A percentile compares a stretch with the other conserved stretches of the same genome.
phyloP scores from a whole-genome alignment of 2,888 invertebrate genomes.

The Tetrapedia diversipes region DNA sequence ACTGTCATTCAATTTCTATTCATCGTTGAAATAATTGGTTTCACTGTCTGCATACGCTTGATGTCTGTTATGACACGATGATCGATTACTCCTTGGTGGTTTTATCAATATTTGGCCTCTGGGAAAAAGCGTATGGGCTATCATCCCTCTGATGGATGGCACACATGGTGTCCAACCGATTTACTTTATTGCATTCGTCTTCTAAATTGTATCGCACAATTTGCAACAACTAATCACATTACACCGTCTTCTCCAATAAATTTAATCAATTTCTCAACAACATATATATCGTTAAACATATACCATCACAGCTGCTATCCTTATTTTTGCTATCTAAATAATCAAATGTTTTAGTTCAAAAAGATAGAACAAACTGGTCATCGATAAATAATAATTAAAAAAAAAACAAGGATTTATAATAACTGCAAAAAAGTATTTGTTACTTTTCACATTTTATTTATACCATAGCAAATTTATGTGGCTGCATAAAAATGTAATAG shows the following conservation, averaged over 20 bases:
- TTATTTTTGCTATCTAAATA: too few species aligned
- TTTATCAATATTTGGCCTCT: conserved; percentile 13
- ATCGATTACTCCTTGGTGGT: conserved; percentile 24
- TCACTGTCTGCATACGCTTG: neutral
- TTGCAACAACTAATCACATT: conserved; percentile 2
- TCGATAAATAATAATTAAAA: too few species aligned
- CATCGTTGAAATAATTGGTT: neutral
- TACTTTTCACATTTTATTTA: too few species aligned
- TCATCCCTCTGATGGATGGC: conserved; percentile 45
- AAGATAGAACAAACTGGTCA: too few species aligned
- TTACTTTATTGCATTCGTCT: conserved; percentile 38
- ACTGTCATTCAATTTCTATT: neutral
- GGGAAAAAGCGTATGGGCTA: conserved; percentile 13
- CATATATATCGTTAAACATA: neutral
- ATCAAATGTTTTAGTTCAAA: too few species aligned
- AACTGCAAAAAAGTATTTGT: too few species aligned
- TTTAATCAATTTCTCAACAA: neutral
- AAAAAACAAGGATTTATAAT: too few species aligned
- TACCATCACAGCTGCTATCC: neutral
- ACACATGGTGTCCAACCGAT: conserved; percentile 13
- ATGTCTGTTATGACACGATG: neutral
- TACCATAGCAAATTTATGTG: too few species aligned
- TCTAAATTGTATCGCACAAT: neutral
- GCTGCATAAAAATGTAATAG: too few species aligned
- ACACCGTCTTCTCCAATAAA: neutral